phyloP scores from a whole-genome alignment of 2,113 vertebrate species.

The Epinephelus moara region DNA sequence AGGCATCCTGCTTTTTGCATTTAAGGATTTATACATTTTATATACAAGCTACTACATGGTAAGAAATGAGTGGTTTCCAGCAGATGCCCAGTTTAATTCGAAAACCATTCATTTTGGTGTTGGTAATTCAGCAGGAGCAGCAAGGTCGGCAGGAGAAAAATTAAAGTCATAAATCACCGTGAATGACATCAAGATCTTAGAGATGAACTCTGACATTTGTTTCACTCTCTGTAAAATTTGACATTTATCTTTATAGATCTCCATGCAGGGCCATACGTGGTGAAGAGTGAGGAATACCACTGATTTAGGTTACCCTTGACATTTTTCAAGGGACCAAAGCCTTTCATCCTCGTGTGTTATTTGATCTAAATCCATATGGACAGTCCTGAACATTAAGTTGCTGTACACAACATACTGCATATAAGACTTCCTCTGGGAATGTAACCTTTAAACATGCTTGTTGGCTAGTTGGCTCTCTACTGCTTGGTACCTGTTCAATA shows the following conservation, averaged over 20 bases:
- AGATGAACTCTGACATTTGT: constrained; percentile 24
- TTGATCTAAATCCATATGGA: constrained; percentile 27
- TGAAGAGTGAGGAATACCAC: constrained; percentile 28
- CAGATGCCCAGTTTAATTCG: neutral
- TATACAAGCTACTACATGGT: neutral
- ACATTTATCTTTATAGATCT: constrained; percentile 39
- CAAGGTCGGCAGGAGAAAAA: constrained; percentile 4
- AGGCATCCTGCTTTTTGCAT: constrained; percentile 14
- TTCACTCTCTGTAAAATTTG: constrained; percentile 29
- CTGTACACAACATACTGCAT: constrained; percentile 23
- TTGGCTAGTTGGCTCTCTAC: neutral
- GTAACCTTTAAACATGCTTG: constrained; percentile 18
- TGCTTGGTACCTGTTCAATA: neutral
- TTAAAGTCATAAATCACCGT: constrained; percentile 50
- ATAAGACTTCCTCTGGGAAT: constrained; percentile 9
- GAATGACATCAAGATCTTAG: constrained; percentile 38
- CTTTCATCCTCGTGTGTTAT: constrained; percentile 22
- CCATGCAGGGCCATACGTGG: neutral
- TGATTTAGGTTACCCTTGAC: constrained; percentile 40
- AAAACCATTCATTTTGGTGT: constrained; percentile 14
- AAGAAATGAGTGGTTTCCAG: constrained; percentile 18
- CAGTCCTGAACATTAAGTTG: constrained; percentile 39
- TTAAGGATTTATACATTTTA: neutral
- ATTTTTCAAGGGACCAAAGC: constrained; percentile 37
- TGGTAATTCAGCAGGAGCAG: neutral